Evolutionary conservation across 1,140 invertebrate genomes (phyloP).

Genomic region (Cheumatopsyche charites): DNA sequence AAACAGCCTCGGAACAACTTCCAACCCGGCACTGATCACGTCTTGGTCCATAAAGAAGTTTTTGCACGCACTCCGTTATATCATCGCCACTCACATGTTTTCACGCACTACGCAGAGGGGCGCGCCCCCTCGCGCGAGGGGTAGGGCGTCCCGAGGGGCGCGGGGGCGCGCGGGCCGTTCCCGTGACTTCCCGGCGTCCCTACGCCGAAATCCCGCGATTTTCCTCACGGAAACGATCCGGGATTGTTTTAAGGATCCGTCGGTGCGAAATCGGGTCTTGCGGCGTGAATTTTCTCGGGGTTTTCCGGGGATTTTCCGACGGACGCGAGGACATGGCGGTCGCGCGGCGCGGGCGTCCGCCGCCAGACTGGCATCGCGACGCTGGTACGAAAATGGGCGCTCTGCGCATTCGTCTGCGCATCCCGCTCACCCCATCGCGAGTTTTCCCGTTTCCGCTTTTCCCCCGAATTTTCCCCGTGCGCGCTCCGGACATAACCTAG

Average conservation of each 20-base stretch:
- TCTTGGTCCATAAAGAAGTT: neutral
- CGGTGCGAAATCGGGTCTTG: too few species aligned
- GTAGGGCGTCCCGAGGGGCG: neutral
- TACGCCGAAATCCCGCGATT: too few species aligned
- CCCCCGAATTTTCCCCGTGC: too few species aligned
- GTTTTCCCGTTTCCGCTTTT: constrained; percentile 14
- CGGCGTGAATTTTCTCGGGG: too few species aligned
- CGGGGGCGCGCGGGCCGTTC: neutral
- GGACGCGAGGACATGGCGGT: constrained; percentile 33
- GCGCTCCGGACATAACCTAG: too few species aligned
- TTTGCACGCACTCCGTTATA: neutral
- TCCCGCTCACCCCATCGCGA: neutral
- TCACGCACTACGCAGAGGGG: neutral
- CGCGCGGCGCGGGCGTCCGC: constrained; percentile 34
- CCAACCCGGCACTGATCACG: constrained; percentile 2
- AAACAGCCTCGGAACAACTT: too few species aligned
- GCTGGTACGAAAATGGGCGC: neutral
- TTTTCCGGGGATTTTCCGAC: neutral
- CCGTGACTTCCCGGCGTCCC: neutral
- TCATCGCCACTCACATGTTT: constrained; percentile 2
- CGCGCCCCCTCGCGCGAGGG: neutral
- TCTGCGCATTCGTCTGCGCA: constrained; percentile 41
- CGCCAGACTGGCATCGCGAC: constrained; percentile 37
- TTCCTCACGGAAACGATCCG: too few species aligned
- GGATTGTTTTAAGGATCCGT: too few species aligned